phyloP scores from a whole-genome alignment of 2,888 invertebrate genomes.

The Sinohyriopsis cumingii region DNA sequence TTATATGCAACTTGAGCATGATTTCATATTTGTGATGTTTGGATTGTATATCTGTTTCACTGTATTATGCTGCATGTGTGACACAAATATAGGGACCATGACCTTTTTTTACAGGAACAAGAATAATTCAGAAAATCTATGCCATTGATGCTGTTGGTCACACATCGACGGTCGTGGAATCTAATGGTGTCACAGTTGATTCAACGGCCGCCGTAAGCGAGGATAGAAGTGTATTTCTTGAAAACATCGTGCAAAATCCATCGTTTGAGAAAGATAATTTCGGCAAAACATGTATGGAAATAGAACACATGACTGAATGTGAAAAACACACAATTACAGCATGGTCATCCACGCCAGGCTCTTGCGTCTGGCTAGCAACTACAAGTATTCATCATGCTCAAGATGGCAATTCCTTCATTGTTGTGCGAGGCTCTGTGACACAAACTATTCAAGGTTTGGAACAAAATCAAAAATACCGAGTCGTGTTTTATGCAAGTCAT shows the following conservation, averaged over 20 bases:
- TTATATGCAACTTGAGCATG: too few species aligned
- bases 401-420: constrained; percentile 10
- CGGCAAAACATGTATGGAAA: too few species aligned
- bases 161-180: constrained; percentile 16
- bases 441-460: constrained; percentile 2
- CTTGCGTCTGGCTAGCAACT: too few species aligned
- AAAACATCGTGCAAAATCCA: constrained; percentile 14
- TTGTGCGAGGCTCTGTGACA: constrained; percentile 9
- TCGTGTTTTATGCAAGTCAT: constrained; percentile 21
- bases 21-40: too few species aligned
- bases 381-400: neutral
- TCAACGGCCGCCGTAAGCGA: constrained; percentile 15
- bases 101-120: constrained; percentile 4
- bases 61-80: too few species aligned
- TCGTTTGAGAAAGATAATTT: constrained; percentile 15
- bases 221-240: constrained; percentile 1
- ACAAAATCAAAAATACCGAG: neutral
- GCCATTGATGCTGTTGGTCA: constrained; percentile 23
- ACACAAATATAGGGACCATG: too few species aligned
- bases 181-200: constrained; percentile 25
- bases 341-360: too few species aligned
- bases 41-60: too few species aligned
- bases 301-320: too few species aligned
- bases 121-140: constrained; percentile 7
- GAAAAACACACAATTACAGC: too few species aligned